Base-by-base conservation (phyloP, 2,888 invertebrate species). In the Cryptus viduatorius region DNA sequence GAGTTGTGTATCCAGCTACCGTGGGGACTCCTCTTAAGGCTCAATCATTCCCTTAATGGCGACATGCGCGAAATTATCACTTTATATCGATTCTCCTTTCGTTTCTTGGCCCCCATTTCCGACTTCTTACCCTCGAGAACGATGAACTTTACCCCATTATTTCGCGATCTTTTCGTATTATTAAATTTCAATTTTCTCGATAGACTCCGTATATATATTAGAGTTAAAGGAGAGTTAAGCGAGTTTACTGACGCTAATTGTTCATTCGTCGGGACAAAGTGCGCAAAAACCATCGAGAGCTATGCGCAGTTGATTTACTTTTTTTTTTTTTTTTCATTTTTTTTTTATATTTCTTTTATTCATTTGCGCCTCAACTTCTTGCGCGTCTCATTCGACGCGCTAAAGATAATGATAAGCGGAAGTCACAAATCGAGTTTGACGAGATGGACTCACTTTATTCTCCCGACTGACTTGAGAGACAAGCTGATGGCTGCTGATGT, bases 391-490 rank as follows among this genome's bases (percentile, higher is more conserved):
- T 78, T 71, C 78, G 78, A 71, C 81, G 81, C 81, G 84, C 64
- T 68, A 73, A 83, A 77, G 83, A 83, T 83, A 83, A 83, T 83
- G 83, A 83, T 83, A 83, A 84, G 53, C 53, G 53, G 67, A 84
- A 84, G 81, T 82, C 78, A 82, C 84, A 84, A 84, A 84, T 84
- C 84, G 84, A 84, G 84, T 84, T 81, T 84, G 81, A 84, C 84
- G 84, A 84, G 84, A 75, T 79, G 46, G 56, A 81, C 75, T 79
- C 50, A 81, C 75, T 84, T 75, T 82, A 71, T 79, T 75, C 46
- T 24, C 75, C 65, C 16, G 65, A 76, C 65, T 65, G 61, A 64
- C 46, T 64, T 19, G 65, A 48, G 65, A 65, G 75, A 64, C 65
- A 76, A 50, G 50, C 75, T 65, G 75, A 14, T 61, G 3, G 61